Evolutionary conservation across 2,888 invertebrate species (phyloP), one percentile per base, ranked within the genome.

Genomic region (Phortica magna): DNA sequence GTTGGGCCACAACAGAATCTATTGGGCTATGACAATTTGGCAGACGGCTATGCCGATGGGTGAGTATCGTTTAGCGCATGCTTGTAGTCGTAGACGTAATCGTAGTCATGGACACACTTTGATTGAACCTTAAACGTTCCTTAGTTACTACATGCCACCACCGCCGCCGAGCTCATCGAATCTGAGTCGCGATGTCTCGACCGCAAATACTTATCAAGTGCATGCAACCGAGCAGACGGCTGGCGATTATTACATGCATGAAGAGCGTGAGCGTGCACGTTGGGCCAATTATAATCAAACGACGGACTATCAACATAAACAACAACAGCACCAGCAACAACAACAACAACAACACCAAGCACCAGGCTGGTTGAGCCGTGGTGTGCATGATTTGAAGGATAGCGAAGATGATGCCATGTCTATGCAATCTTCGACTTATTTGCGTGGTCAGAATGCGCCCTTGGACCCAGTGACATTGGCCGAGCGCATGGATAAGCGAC

Each of bases 381-480:
- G 93, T 0, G 83, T 93, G n/a, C 92, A 92, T 79, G 92, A 92
- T 71, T 89, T 93, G 1, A 93, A 93, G 74, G 93, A 93, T 76
- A 91, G 93, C 91, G 87, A 92, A 90, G 87, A 92, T 61, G 92
- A 92, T 76, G 81, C 82, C 0, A 90, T 91, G 55, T 91, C 92
- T 0, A 75, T 91, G 77, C 90, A 90, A 81, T 93, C 89, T 73
- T 95, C 95, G 59, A 95, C 95, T 67, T 96, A 95, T 91, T 92
- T 97, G 67, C 93, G 97, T 81, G 98, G 98, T 9, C 98, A 98
- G 92, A 97, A 97, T 91, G 95, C 95, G 17, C 96, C 95, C 0
- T 90, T 97, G 76, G 97, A 98, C 89, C 95, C 96, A 1, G 94
- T 95, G 81, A 95, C 96, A 74, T 93, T 96, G 83, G 95, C 95